These are phyloP conservation scores for Listronotus oregonensis DNA, from an alignment of 1,140 invertebrate species.

Conservation along the genomic window DNA sequence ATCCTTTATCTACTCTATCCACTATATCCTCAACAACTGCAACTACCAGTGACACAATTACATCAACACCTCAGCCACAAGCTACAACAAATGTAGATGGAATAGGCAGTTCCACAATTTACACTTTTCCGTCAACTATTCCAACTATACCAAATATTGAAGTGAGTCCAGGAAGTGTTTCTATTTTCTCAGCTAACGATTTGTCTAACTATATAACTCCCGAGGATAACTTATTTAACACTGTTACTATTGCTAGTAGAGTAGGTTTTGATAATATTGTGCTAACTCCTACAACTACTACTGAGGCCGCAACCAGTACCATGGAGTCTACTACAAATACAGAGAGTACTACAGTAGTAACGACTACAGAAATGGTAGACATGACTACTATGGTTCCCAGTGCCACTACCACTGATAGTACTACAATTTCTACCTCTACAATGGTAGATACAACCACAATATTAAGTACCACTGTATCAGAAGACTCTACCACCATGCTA, in stretches of 20 bases:
- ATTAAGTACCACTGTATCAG: slow-evolving; percentile 1
- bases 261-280: slow-evolving; percentile 40
- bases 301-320: slow-evolving; percentile 35
- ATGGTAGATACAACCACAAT: neutral
- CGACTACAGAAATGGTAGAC: slow-evolving; percentile 42
- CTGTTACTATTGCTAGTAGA: slow-evolving; percentile 47
- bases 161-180: slow-evolving; percentile 52
- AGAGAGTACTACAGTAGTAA: slow-evolving; percentile 32
- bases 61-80: neutral
- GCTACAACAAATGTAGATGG: slow-evolving; percentile 5
- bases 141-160: slow-evolving; percentile 44
- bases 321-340: slow-evolving; percentile 41
- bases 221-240: slow-evolving; percentile 49
- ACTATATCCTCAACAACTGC: neutral
- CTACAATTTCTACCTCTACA: slow-evolving; percentile 2
- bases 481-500: slow-evolving; percentile 42
- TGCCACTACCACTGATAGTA: slow-evolving; percentile 15
- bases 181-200: slow-evolving; percentile 52
- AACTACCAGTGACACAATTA: slow-evolving; percentile 13
- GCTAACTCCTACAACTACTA: slow-evolving; percentile 37
- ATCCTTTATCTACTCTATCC: no score
- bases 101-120: slow-evolving; percentile 17
- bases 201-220: slow-evolving; percentile 55
- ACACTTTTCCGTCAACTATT: slow-evolving; percentile 37
- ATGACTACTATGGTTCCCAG: slow-evolving; percentile 36